A percentile compares a stretch with the other conserved stretches of the same genome.
phyloP scores from a whole-genome alignment of 1,140 invertebrate species.

The Cherax quadricarinatus region DNA sequence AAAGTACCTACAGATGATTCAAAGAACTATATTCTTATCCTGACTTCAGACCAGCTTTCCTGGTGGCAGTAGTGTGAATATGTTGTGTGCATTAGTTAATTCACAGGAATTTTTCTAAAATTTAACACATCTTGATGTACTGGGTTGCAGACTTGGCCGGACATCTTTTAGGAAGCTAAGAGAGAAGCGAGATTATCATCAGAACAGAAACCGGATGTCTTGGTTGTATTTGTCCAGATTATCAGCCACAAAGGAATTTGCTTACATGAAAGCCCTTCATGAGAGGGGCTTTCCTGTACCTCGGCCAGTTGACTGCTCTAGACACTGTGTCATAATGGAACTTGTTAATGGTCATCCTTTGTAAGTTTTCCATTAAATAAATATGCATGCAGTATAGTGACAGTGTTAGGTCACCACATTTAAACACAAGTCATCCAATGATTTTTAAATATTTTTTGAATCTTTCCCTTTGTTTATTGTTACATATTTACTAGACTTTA shows the following conservation, averaged over 20 bases:
- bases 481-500: no score
- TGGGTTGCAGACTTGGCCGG: slow-evolving; percentile 86
- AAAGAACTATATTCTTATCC: no score
- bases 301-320: slow-evolving; percentile 94
- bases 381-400: neutral
- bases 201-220: slow-evolving; percentile 90
- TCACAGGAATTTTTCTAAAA: neutral
- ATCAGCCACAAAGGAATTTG: slow-evolving; percentile 98
- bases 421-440: no score
- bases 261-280: slow-evolving; percentile 97
- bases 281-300: slow-evolving; percentile 96
- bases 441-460: no score
- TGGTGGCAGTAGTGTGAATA: no score
- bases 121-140: neutral
- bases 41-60: no score
- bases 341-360: slow-evolving; percentile 83
- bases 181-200: slow-evolving; percentile 97
- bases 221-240: slow-evolving; percentile 99
- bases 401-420: no score
- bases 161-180: slow-evolving; percentile 98
- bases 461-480: no score
- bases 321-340: slow-evolving; percentile 98
- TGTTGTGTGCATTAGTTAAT: neutral
- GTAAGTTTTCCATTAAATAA: slow-evolving; percentile 73
- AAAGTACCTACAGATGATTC: no score